Conservation (phyloP, 2,113 vertebrate species). For the Pogona vitticeps region DNA sequence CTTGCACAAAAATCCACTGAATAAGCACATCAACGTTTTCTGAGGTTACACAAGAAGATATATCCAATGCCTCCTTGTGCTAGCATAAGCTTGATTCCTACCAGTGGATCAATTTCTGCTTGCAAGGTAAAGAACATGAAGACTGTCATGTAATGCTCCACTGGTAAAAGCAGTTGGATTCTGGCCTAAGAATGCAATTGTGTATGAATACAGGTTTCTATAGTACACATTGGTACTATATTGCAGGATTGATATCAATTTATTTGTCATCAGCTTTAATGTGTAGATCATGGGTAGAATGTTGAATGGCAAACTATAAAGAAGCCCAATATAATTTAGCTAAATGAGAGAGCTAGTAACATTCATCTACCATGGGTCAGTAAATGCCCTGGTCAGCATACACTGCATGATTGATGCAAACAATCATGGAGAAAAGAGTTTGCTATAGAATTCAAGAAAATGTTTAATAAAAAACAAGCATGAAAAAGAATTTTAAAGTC, state of each 20-base stretch:
- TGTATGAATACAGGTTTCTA: neutral
- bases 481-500: neutral
- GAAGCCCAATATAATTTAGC: neutral
- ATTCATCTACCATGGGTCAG: neutral
- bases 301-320: neutral
- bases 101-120: too few species aligned
- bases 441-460: conserved; percentile 27
- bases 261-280: neutral
- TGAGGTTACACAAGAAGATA: too few species aligned
- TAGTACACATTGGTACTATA: neutral
- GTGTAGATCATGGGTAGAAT: neutral
- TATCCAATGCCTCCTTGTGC: too few species aligned
- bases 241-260: neutral
- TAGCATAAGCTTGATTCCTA: too few species aligned
- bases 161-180: too few species aligned
- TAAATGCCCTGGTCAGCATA: neutral
- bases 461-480: conserved; percentile 27
- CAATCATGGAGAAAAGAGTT: conserved; percentile 5
- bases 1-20: too few species aligned
- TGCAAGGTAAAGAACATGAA: too few species aligned
- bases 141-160: too few species aligned
- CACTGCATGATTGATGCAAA: neutral
- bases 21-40: too few species aligned
- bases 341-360: neutral
- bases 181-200: neutral